Evolutionary conservation across 2,888 invertebrate species (phyloP).

Genomic region (Cataglyphis altisquamis): DNA sequence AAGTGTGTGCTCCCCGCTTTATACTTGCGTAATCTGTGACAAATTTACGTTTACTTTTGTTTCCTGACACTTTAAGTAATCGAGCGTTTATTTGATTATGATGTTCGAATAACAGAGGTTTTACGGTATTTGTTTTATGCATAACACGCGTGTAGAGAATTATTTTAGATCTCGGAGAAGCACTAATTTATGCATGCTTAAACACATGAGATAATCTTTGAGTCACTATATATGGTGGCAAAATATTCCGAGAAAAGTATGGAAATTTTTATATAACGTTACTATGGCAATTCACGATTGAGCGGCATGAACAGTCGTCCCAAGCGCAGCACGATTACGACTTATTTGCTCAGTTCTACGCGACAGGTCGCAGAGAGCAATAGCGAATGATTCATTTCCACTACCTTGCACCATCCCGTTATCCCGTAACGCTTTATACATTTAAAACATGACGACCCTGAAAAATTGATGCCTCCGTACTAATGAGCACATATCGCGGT

Average conservation of each 20-base stretch:
- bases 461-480: neutral
- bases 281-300: neutral
- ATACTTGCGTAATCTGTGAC: neutral
- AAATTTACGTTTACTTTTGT: neutral
- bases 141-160: neutral
- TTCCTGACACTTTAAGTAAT: neutral
- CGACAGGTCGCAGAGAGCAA: slow-evolving; percentile 28
- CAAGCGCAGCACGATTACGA: slow-evolving; percentile 43
- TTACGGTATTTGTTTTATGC: neutral
- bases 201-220: neutral
- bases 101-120: neutral
- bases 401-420: slow-evolving; percentile 48
- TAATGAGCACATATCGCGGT: neutral
- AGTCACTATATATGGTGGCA: too few species aligned
- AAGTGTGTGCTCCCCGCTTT: too few species aligned
- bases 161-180: neutral
- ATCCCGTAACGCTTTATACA: slow-evolving; percentile 23
- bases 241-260: neutral
- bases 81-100: neutral
- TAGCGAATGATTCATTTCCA: slow-evolving; percentile 52
- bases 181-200: neutral
- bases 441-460: slow-evolving; percentile 31
- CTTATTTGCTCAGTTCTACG: slow-evolving; percentile 43
- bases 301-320: slow-evolving; percentile 3
- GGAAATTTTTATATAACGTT: neutral